Percentiles rank a stretch among this genome's conserved stretches.
phyloP scores from a whole-genome alignment of 2,888 invertebrate genomes.

The Cephus nigrinus region DNA sequence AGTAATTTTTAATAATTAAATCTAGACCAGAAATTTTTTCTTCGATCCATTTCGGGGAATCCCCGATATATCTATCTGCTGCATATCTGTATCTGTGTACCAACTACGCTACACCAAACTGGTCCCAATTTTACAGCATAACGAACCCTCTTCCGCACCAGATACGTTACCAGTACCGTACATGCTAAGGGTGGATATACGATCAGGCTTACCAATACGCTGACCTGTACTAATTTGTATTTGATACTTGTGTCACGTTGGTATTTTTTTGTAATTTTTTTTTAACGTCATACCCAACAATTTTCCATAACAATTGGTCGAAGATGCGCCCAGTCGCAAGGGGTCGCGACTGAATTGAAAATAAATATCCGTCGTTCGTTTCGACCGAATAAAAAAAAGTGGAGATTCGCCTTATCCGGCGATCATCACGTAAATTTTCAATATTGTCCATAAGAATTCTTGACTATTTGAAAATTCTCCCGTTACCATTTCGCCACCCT shows the following conservation, averaged over 20 bases:
- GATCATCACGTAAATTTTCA: neutral
- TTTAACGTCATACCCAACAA: neutral
- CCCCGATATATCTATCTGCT: neutral
- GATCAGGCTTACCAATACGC: neutral
- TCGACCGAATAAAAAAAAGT: neutral
- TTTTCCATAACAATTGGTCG: conserved; percentile 16
- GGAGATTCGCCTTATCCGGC: neutral
- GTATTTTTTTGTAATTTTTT: neutral
- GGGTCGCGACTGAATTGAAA: neutral
- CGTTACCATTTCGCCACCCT: too few relatives aligned
- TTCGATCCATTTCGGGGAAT: too few relatives aligned
- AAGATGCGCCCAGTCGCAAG: conserved; percentile 9
- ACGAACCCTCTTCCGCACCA: neutral
- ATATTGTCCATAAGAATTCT: neutral
- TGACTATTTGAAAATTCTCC: neutral
- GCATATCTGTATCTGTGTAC: neutral
- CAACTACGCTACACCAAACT: neutral
- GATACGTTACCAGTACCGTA: neutral
- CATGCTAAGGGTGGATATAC: neutral
- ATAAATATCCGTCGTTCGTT: neutral
- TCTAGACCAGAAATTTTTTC: too few relatives aligned
- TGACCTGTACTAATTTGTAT: conserved; percentile 17
- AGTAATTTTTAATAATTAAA: too few relatives aligned
- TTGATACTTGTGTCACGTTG: neutral
- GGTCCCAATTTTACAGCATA: neutral